A percentile compares a stretch with the other conserved stretches of the same genome.
phyloP scores from a whole-genome alignment of 1,140 invertebrate species.

The Leptopilina boulardi region DNA sequence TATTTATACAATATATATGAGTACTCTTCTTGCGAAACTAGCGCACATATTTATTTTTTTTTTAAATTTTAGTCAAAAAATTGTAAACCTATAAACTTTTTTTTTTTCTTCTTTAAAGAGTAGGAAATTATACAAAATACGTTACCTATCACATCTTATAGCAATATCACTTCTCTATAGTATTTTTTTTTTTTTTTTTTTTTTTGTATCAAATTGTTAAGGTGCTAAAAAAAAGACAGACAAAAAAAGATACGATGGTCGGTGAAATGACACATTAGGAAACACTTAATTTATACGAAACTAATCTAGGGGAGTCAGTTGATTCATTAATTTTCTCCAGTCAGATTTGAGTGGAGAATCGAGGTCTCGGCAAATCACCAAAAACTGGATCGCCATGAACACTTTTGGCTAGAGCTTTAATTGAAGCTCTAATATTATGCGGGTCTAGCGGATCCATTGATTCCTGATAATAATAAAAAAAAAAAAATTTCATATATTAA shows the following conservation, averaged over 20 bases:
- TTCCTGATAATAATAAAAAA: slow-evolving; percentile 53
- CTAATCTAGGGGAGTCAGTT: slow-evolving; percentile 22
- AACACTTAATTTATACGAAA: slow-evolving; percentile 1
- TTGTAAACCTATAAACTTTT: not conserved
- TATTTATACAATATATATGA: no score
- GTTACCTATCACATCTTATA: slow-evolving; percentile 23
- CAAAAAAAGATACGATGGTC: not conserved
- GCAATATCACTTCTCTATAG: slow-evolving; percentile 12
- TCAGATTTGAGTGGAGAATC: slow-evolving; percentile 88
- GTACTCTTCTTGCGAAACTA: not conserved
- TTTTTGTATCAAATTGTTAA: slow-evolving; percentile 1
- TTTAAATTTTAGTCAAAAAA: not conserved
- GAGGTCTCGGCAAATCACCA: slow-evolving; percentile 87
- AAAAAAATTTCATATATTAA: no score
- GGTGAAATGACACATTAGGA: not conserved
- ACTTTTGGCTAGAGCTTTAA: slow-evolving; percentile 89
- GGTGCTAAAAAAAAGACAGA: not conserved
- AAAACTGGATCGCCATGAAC: slow-evolving; percentile 90
- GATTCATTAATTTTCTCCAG: slow-evolving; percentile 43
- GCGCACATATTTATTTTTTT: not conserved
- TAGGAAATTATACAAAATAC: slow-evolving; percentile 13
- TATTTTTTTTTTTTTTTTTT: no score
- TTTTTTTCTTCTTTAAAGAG: not conserved
- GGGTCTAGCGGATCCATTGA: slow-evolving; percentile 70
- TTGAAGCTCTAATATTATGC: slow-evolving; percentile 89